Percentiles rank a stretch among this genome's conserved stretches.
Conservation (phyloP, 2,888 invertebrate genomes). For the Trissonchulus sp. region DNA sequence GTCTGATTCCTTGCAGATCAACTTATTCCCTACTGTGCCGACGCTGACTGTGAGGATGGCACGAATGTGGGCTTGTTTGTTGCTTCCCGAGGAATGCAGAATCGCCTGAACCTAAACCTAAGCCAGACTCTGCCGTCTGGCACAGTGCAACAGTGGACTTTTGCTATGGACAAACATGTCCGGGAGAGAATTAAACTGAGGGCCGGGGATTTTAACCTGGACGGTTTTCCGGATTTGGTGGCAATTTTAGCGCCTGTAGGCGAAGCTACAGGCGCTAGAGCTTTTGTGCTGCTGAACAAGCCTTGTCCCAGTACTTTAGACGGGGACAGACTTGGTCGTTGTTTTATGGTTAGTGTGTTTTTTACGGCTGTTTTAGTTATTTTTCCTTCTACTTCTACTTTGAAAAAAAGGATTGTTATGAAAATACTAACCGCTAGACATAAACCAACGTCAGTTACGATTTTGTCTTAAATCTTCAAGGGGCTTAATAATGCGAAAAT, state of each 20-base stretch:
- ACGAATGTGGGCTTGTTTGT: not conserved
- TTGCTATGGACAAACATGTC: not conserved
- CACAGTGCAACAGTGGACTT: not conserved
- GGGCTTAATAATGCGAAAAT: too few species aligned
- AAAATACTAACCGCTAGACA: too few species aligned
- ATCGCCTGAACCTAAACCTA: not conserved
- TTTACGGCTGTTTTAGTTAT: too few species aligned
- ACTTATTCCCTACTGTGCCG: not conserved
- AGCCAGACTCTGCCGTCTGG: not conserved
- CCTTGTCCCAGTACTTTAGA: not conserved
- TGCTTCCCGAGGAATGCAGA: not conserved
- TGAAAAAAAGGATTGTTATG: too few species aligned
- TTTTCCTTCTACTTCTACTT: too few species aligned
- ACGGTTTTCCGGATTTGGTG: slow-evolving; percentile 47
- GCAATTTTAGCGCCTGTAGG: slow-evolving; percentile 23
- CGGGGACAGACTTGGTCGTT: not conserved
- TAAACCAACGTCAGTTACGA: too few species aligned
- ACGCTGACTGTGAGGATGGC: not conserved
- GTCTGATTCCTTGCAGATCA: not conserved
- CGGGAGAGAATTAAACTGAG: slow-evolving; percentile 40
- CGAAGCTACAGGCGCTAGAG: slow-evolving; percentile 27
- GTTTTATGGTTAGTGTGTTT: not conserved
- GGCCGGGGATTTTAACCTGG: slow-evolving; percentile 45
- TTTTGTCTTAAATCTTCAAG: too few species aligned
- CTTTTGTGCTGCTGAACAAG: slow-evolving; percentile 18